Evolutionary conservation across 2,113 vertebrate species (phyloP).

Genomic region (Smithornis capensis): DNA sequence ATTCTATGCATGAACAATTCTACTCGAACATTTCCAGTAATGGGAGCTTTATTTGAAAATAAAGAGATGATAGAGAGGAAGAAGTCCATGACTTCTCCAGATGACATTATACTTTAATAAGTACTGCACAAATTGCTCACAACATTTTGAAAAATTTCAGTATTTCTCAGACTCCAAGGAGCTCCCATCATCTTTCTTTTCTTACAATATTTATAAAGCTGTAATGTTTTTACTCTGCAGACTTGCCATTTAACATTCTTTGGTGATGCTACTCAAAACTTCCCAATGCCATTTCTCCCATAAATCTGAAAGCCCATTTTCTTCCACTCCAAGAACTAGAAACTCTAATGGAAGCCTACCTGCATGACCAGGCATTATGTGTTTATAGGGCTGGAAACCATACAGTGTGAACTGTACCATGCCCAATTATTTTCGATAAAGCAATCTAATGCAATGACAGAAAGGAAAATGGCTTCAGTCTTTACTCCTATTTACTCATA

Average conservation of each 20-base stretch:
- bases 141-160: slow-evolving; percentile 32
- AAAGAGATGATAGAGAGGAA: background rate
- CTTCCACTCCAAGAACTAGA: background rate
- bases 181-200: slow-evolving; percentile 33
- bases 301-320: background rate
- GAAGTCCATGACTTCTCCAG: background rate
- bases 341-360: background rate
- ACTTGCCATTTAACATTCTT: slow-evolving; percentile 9
- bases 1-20: background rate
- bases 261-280: background rate
- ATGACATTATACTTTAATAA: slow-evolving; percentile 28
- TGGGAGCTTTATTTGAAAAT: background rate
- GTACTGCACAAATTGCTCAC: background rate
- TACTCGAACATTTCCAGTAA: background rate
- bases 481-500: background rate
- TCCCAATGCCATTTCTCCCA: background rate
- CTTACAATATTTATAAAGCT: slow-evolving; percentile 48
- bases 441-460: background rate
- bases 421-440: background rate
- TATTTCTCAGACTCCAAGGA: slow-evolving; percentile 20
- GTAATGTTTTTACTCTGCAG: background rate
- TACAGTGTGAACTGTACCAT: background rate
- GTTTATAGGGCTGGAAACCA: background rate
- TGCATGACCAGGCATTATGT: background rate
- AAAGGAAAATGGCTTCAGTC: background rate